Evolutionary conservation across 2,113 vertebrate genomes (phyloP).

Genomic region (Dromas ardeola): DNA sequence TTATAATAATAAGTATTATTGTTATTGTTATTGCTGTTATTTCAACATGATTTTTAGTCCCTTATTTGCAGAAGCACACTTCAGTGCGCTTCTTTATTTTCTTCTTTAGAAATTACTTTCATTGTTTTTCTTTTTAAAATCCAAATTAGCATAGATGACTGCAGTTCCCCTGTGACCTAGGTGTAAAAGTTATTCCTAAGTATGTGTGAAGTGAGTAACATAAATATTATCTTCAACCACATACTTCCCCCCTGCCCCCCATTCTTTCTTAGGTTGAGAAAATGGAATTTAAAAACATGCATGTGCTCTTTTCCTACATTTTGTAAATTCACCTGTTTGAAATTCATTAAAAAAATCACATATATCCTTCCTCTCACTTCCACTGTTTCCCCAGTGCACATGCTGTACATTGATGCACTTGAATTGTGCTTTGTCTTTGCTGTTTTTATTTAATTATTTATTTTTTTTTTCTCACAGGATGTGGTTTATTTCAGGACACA

Average conservation of each 20-base stretch:
- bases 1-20: slow-evolving; percentile 41
- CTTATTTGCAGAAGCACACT: slow-evolving; percentile 57
- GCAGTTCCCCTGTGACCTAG: slow-evolving; percentile 20
- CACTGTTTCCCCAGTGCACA: neutral
- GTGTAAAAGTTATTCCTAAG: slow-evolving; percentile 42
- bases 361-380: slow-evolving; percentile 10
- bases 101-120: slow-evolving; percentile 59
- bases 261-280: slow-evolving; percentile 59
- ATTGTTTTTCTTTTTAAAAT: slow-evolving; percentile 74
- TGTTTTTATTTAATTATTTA: neutral
- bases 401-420: slow-evolving; percentile 30
- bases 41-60: slow-evolving; percentile 55
- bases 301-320: slow-evolving; percentile 64
- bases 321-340: slow-evolving; percentile 26
- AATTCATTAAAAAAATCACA: neutral
- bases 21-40: slow-evolving; percentile 56
- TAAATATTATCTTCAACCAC: slow-evolving; percentile 41
- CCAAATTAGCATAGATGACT: slow-evolving; percentile 49
- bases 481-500: slow-evolving; percentile 43
- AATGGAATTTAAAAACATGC: slow-evolving; percentile 69
- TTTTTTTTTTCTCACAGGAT: neutral
- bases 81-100: slow-evolving; percentile 61
- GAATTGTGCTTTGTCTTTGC: slow-evolving; percentile 17
- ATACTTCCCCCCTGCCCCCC: neutral
- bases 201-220: slow-evolving; percentile 37